Evolutionary conservation across 2,888 invertebrate species (phyloP), one percentile per base, ranked within the genome.

Genomic region (Rugalucina vietnamica): DNA sequence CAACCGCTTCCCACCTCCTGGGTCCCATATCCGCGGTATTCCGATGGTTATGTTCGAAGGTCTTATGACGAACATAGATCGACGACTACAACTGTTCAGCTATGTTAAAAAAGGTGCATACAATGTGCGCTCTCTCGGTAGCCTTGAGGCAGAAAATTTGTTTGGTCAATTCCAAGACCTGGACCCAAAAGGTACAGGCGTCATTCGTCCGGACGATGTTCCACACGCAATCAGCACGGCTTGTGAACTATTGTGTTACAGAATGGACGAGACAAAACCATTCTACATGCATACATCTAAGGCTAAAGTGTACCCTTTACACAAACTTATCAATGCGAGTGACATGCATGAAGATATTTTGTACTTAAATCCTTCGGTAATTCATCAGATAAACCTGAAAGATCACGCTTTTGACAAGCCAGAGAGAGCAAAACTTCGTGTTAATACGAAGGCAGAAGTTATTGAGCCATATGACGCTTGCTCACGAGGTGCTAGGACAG

Each of bases 81-180:
- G 82, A 32, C 50, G 81, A 32, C 36, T 86, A 36, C 86, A 86
- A 39, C 29, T 83, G 18, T 83, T 74, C 50, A 80, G 80, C 8
- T 76, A 39, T 24, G 73, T 79, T 5, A 79, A 82, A 69, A 72
- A 71, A 18, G 73, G 79, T 39, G 5, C 1, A 8, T 86, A 83
- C 71, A 80, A 83, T 50, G 80, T 78, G 4, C 54, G 83, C 29
- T 21, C 86, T 4, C 50, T 82, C n/a, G 86, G 86, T n/a, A 86
- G 82, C 36, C 49, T 82, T 3, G 85, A 85, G 34, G 79, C 74
- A 27, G 82, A 79, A 49, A 79, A 85, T 50, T 69, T 85, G 18
- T 85, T 85, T 70, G 82, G 82, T 0, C 60, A 79, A 34, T 83
- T 86, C 57, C 80, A 83, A 54, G 86, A 86, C 36, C 43, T 83